Evolutionary conservation across 2,113 vertebrate species (phyloP).

Genomic region (Aegithalos caudatus): DNA sequence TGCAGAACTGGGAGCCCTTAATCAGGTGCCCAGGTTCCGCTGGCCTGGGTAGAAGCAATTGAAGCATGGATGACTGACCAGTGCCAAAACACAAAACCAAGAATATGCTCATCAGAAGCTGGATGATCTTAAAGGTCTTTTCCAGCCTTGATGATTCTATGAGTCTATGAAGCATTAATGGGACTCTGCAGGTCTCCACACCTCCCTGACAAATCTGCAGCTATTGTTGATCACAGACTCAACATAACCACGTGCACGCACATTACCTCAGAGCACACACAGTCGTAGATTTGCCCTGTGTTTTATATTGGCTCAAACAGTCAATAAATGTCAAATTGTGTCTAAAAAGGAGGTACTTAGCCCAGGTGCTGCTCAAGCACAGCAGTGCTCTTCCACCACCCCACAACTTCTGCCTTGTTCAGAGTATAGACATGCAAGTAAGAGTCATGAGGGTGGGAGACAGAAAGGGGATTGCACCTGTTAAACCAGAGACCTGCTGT

Average conservation of each 20-base stretch:
- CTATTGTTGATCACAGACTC: background rate
- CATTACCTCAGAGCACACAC: accelerated
- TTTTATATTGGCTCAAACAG: background rate
- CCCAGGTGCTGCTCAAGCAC: background rate
- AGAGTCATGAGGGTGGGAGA: background rate
- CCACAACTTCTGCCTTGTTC: background rate
- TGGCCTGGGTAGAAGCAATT: background rate
- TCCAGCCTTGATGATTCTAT: background rate
- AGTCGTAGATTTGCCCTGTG: background rate
- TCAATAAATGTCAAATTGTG: background rate
- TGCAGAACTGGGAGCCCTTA: background rate
- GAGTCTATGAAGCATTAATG: background rate
- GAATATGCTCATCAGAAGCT: background rate
- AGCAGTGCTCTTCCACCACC: background rate
- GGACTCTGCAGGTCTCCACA: background rate
- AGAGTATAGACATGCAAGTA: background rate
- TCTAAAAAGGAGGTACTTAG: background rate
- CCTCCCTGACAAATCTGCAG: background rate
- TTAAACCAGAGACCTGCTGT: background rate
- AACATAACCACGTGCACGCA: accelerated
- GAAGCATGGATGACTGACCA: background rate
- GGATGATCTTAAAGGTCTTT: background rate
- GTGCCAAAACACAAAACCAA: background rate
- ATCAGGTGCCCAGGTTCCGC: background rate
- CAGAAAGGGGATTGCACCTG: background rate